Conservation (phyloP, 2,113 vertebrate genomes). For the Archilochus colubris region DNA sequence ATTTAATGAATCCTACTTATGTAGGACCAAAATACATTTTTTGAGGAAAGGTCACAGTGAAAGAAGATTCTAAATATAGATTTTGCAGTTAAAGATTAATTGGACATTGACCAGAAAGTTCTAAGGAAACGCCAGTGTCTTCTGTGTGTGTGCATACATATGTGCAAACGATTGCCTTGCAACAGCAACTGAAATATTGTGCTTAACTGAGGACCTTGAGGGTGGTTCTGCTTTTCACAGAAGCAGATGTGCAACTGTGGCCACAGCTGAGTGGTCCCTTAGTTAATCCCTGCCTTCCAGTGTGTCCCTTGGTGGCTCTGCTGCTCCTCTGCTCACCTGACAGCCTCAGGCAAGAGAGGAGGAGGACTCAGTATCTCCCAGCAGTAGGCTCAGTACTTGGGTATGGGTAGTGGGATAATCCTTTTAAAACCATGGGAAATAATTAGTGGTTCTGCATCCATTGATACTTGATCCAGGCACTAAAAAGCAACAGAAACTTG, state of each 20-base stretch:
- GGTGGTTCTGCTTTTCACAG: neutral
- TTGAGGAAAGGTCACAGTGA: neutral
- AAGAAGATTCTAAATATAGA: neutral
- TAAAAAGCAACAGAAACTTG: neutral
- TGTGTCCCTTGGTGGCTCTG: rapidly evolving
- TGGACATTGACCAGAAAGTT: neutral
- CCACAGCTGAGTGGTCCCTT: neutral
- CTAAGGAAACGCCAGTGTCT: neutral
- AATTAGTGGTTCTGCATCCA: neutral
- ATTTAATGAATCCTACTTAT: neutral
- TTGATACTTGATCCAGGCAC: neutral
- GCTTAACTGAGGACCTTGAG: neutral
- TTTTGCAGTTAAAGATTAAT: neutral
- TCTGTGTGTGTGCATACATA: neutral
- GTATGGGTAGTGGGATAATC: neutral
- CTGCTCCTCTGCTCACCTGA: neutral
- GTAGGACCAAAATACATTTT: neutral
- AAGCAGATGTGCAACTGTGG: neutral
- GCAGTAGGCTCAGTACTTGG: neutral
- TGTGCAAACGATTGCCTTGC: neutral
- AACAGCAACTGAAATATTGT: neutral
- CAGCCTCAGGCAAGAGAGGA: rapidly evolving
- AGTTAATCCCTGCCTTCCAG: neutral
- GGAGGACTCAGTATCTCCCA: neutral
- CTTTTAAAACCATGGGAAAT: neutral